A percentile compares a stretch with the other conserved stretches of the same genome.
These are phyloP conservation scores for Drosophila pallidifrons DNA, from an alignment of 1,140 invertebrate genomes.

Conservation along the genomic window DNA sequence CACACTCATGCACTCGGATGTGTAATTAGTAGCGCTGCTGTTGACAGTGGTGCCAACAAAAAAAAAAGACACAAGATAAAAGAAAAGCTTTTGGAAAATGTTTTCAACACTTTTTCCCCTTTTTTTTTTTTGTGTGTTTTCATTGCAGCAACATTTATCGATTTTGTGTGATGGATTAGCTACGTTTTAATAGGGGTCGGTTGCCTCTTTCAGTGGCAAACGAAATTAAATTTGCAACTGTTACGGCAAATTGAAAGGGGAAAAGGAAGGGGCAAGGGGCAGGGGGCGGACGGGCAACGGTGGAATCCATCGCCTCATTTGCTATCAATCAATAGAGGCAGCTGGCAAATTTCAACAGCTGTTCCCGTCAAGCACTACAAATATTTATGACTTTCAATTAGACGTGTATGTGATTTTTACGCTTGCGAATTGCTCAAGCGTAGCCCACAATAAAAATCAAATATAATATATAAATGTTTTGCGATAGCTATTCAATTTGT, in stretches of 20 bases:
- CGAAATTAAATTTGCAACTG: not conserved
- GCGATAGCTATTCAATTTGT: not conserved
- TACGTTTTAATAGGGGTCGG: conserved; percentile 12
- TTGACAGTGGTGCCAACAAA: conserved; percentile 64
- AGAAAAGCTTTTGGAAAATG: conserved; percentile 52
- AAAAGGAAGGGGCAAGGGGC: not conserved
- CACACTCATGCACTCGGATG: conserved; percentile 9
- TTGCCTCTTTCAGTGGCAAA: conserved; percentile 4
- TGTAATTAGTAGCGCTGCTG: conserved; percentile 62
- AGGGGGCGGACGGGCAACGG: not conserved
- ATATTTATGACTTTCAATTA: conserved; percentile 42
- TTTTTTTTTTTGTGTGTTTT: not conserved
- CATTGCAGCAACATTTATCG: conserved; percentile 49
- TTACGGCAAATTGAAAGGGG: not conserved
- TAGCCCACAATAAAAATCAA: not conserved
- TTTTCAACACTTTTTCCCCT: conserved; percentile 6
- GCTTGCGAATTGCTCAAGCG: conserved; percentile 10
- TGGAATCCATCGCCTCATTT: conserved; percentile 18
- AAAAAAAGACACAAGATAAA: conserved; percentile 1
- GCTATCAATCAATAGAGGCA: conserved; percentile 47
- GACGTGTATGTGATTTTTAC: conserved; percentile 32
- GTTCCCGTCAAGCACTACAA: conserved; percentile 33
- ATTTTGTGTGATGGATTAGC: conserved; percentile 43
- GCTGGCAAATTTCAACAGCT: conserved; percentile 49
- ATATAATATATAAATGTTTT: not conserved